These are phyloP conservation scores for Montipora capricornis DNA, from an alignment of 64 coral and sea anemone genomes.

Conservation along the genomic window DNA sequence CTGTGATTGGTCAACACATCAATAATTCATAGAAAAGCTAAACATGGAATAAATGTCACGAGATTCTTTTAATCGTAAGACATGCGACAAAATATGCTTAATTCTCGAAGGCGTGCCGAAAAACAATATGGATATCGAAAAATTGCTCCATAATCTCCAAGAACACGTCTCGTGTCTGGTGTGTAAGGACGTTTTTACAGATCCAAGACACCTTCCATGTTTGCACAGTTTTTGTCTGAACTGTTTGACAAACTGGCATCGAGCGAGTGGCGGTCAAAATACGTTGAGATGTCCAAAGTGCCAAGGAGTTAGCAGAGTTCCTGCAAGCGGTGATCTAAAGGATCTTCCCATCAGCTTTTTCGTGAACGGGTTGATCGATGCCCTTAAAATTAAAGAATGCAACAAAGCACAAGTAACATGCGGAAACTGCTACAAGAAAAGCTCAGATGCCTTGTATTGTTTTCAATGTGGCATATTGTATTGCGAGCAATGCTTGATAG, in stretches of 20 bases:
- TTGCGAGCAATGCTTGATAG: too few relatives aligned
- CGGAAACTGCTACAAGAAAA: neutral
- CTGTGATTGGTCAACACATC: too few relatives aligned
- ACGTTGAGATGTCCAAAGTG: neutral
- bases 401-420: neutral
- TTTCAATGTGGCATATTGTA: too few relatives aligned
- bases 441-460: neutral
- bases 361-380: neutral
- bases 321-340: neutral
- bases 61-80: too few relatives aligned
- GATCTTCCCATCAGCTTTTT: neutral
- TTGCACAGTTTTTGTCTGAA: constrained; percentile 24
- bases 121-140: neutral
- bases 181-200: neutral
- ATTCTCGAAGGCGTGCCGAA: too few relatives aligned
- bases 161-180: constrained; percentile 12
- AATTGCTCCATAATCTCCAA: neutral
- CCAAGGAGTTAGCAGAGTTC: neutral
- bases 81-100: too few relatives aligned
- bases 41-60: too few relatives aligned
- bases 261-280: neutral
- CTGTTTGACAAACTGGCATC: neutral
- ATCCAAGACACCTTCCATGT: neutral
- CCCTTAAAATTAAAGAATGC: neutral
- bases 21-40: too few relatives aligned